A percentile compares a stretch with the other conserved stretches of the same genome.
Conservation (phyloP, 2,888 invertebrate genomes). For the Alloplasta piceator region DNA sequence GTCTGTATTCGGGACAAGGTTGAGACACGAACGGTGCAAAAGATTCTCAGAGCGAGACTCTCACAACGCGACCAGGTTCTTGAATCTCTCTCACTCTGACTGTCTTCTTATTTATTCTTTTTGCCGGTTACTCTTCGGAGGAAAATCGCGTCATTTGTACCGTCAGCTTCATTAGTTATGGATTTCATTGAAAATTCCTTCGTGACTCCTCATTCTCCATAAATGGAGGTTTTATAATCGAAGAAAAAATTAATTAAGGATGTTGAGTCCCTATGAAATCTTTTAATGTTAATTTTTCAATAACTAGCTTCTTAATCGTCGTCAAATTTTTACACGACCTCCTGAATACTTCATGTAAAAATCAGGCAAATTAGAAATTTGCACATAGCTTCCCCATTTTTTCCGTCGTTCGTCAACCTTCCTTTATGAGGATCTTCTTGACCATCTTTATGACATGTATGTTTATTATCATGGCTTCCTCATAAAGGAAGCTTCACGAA, state of each 20-base stretch:
- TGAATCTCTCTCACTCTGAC: slow-evolving; percentile 20
- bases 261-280: no score
- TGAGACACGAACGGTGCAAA: slow-evolving; percentile 47
- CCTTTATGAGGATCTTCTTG: no score
- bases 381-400: no score
- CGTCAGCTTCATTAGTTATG: slow-evolving; percentile 22
- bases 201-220: slow-evolving; percentile 15
- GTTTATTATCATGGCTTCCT: no score
- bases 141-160: slow-evolving; percentile 43
- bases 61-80: slow-evolving; percentile 25
- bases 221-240: slow-evolving; percentile 26
- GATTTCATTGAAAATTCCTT: slow-evolving; percentile 15
- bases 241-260: neutral
- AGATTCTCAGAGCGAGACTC: slow-evolving; percentile 46
- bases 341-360: no score
- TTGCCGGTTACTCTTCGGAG: slow-evolving; percentile 1
- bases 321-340: no score
- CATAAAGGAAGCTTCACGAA: no score
- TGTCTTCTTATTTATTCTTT: neutral
- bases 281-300: no score
- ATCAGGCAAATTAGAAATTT: no score
- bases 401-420: no score
- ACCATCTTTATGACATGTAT: no score
- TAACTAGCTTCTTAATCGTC: no score
- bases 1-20: slow-evolving; percentile 62